phyloP scores from a whole-genome alignment of 2,797 vertebrate genomes.

The Gymnothorax javanicus region DNA sequence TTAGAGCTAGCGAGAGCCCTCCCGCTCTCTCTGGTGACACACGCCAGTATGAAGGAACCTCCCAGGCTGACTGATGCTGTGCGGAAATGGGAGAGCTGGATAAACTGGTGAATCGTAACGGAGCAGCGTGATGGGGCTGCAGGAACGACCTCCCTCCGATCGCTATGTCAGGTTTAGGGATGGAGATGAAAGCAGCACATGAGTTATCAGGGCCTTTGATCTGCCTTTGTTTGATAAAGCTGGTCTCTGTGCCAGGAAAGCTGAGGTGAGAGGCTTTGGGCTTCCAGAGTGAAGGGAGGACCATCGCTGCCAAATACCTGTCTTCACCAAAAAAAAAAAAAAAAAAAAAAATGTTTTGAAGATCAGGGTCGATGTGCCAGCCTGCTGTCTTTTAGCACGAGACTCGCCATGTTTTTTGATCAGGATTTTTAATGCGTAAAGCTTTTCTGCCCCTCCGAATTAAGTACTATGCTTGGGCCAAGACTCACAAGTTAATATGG shows the following conservation, averaged over 20 bases:
- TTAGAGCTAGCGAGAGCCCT: not conserved
- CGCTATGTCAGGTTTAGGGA: constrained; percentile 73
- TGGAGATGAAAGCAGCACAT: constrained; percentile 77
- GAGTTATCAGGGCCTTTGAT: constrained; percentile 76
- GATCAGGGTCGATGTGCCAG: not conserved
- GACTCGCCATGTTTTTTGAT: not conserved
- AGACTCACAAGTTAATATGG: constrained; percentile 65
- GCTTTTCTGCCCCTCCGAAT: constrained; percentile 19
- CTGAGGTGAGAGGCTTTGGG: constrained; percentile 72
- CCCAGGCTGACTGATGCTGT: not conserved
- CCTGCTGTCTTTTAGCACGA: not conserved
- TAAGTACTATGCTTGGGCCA: constrained; percentile 54
- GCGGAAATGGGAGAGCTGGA: not conserved
- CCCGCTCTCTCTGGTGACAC: not conserved
- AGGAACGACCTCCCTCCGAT: constrained; percentile 61
- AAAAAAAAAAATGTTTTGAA: constrained; percentile 16
- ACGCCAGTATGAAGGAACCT: not conserved
- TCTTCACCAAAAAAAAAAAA: not conserved
- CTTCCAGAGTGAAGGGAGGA: constrained; percentile 66
- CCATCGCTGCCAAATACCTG: constrained; percentile 36
- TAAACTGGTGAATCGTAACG: not conserved
- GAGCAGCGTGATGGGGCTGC: not conserved
- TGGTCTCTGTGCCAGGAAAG: constrained; percentile 64
- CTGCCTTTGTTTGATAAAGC: constrained; percentile 78
- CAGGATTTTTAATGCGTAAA: not conserved